Conservation (phyloP, 2,113 vertebrate genomes). For the Charadrius vociferus region DNA sequence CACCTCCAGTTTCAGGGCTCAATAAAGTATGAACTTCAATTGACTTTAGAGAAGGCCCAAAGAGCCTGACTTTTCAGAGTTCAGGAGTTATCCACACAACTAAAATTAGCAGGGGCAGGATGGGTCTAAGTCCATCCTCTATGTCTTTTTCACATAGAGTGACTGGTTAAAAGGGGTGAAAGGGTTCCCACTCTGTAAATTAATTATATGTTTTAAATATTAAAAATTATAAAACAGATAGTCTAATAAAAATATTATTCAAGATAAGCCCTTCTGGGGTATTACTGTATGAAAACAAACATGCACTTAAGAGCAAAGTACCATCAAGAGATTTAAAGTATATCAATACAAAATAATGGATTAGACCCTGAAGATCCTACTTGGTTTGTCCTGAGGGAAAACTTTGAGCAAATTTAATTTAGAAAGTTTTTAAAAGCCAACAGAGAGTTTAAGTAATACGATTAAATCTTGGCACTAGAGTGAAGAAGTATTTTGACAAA, state of each 20-base stretch:
- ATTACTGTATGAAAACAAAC: not conserved
- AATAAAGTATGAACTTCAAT: not conserved
- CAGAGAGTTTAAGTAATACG: not conserved
- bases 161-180: not conserved
- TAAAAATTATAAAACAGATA: not conserved
- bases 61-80: not conserved
- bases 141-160: not conserved
- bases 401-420: constrained; percentile 14
- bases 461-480: not conserved
- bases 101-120: not conserved
- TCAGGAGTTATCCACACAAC: not conserved
- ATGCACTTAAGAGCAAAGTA: not conserved
- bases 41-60: not conserved
- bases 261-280: not conserved
- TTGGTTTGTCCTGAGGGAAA: constrained; percentile 7
- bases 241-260: not conserved
- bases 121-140: not conserved
- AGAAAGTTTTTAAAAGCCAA: constrained; percentile 22
- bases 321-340: not conserved
- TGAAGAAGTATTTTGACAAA: not conserved
- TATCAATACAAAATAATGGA: not conserved
- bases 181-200: not conserved
- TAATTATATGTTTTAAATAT: not conserved
- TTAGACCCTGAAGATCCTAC: constrained; percentile 1
- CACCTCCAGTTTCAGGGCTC: not conserved